Base-by-base conservation (phyloP, 2,113 vertebrate species). In the Pelobates fuscus region DNA sequence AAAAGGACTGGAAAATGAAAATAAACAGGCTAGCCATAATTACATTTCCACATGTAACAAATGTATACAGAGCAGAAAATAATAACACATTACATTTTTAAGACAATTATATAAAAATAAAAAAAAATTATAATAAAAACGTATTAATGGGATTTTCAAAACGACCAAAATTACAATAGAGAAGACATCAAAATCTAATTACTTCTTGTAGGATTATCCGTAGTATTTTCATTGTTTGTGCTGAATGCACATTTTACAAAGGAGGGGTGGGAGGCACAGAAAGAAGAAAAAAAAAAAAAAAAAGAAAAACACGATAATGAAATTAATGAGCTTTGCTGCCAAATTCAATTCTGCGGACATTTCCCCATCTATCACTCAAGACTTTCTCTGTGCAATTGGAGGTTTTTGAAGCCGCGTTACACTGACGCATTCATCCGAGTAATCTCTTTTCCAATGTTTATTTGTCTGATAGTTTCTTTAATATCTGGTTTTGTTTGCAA, bases 281-380 rank as follows among this genome's bases (percentile, higher is more conserved):
- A 18, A n/a, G 5, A 37, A 37, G 10, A 32, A 30, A 61, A 32
- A 32, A 10, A 57, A 27, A 12, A 20, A 32, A 3, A 18, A n/a
- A 6, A 37, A 37, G 10, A 32, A 30, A 61, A 32, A 32, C 29
- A 43, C 62, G 63, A 75, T 75, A 75, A 75, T 46, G 58, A 75
- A 75, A 75, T 67, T 58, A 75, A 75, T 75, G 62, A 75, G 63
- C 41, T 75, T 61, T 59, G 24, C 72, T 75, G 63, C 72, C 71
- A 55, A 65, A 64, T 41, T 52, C 52, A 75, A 46, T 75, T 74
- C 6, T 59, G 63, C 20, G 65, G 72, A 58, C 57, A 30, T 30
- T 44, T 10, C 15, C 57, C 58, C 26, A 49, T 72, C 61, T 46
- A 57, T 74, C 61, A 74, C 61, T 65, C 27, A n/a, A 49, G 46